phyloP scores from a whole-genome alignment of 2,113 vertebrate species.

The Cairina moschata region DNA sequence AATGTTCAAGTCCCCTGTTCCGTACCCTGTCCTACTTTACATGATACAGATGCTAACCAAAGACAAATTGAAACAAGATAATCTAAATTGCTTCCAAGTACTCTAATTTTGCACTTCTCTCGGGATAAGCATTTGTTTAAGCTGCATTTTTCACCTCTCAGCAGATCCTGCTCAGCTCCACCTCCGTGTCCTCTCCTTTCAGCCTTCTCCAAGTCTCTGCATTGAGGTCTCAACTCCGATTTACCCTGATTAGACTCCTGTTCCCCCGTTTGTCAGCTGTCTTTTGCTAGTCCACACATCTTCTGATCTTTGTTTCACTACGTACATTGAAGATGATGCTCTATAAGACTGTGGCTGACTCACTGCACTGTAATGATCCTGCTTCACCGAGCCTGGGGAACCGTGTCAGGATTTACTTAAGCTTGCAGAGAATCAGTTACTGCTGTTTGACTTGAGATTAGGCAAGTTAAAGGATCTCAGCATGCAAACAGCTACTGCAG shows the following conservation, averaged over 20 bases:
- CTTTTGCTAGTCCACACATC: background rate
- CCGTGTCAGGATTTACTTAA: background rate
- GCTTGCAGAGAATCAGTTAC: constrained; percentile 2
- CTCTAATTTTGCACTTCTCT: background rate
- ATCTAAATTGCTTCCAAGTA: constrained; percentile 3
- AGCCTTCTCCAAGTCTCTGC: background rate
- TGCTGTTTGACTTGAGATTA: constrained; percentile 5
- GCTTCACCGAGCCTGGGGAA: background rate
- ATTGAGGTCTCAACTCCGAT: background rate
- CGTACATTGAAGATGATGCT: background rate
- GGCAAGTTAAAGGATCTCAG: background rate
- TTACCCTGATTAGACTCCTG: background rate
- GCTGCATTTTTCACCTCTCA: background rate
- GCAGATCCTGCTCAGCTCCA: background rate
- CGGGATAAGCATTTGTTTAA: background rate
- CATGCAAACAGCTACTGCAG: background rate
- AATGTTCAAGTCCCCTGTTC: background rate
- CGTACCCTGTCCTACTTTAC: background rate
- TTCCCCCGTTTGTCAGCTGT: background rate
- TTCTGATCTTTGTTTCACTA: constrained; percentile 10
- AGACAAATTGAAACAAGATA: background rate
- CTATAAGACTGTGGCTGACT: background rate
- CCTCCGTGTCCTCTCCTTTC: background rate
- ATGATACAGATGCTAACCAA: background rate
- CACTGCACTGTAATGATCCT: background rate